Base-by-base conservation (phyloP, 2,113 vertebrate species). In the Tor tambroides region DNA sequence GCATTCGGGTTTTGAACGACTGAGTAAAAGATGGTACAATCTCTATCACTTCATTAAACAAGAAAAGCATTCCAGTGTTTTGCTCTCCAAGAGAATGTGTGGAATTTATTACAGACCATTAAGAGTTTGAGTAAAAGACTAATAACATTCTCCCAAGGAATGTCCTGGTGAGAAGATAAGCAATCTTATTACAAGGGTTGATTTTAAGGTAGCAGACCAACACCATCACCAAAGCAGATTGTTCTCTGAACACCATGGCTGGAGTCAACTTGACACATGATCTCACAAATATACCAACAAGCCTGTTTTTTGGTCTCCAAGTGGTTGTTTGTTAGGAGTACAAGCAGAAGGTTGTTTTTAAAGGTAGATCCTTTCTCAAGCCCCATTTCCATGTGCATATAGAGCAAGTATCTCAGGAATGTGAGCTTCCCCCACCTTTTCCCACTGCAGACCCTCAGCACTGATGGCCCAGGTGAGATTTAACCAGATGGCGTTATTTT, bases 401-500 rank as follows among this genome's bases (percentile, higher is more conserved):
- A 77, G 71, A 89, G 81, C 23, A 89, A 84, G 83, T 65, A 89
- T 92, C 86, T 79, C 86, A 91, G 85, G 92, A 92, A 91, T 91
- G 89, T 82, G 81, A 85, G 80, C 85, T 76, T 72, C 88, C 87
- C 84, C 86, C 85, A 87, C 32, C 77, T 75, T 14, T 38, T 72
- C 59, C 71, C 88, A 89, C 89, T 87, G 78, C 61, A 90, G 74
- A 85, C 90, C 80, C 89, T 89, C 77, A 75, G 26, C 23, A 26
- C 88, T 38, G 83, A 43, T 81, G 89, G 83, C 89, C 86, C 87
- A 89, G 63, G 76, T 78, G 87, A 84, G 88, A 59, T 61, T 78
- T 88, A 89, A 90, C 87, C 91, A 92, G 90, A 92, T 90, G 83
- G 76, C 85, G 71, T 89, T 71, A 69, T 88, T 92, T 90, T 86